A percentile compares a stretch with the other conserved stretches of the same genome.
These are phyloP conservation scores for Acanthosepion esculentum DNA, from an alignment of 2,888 invertebrate species.

Conservation along the genomic window DNA sequence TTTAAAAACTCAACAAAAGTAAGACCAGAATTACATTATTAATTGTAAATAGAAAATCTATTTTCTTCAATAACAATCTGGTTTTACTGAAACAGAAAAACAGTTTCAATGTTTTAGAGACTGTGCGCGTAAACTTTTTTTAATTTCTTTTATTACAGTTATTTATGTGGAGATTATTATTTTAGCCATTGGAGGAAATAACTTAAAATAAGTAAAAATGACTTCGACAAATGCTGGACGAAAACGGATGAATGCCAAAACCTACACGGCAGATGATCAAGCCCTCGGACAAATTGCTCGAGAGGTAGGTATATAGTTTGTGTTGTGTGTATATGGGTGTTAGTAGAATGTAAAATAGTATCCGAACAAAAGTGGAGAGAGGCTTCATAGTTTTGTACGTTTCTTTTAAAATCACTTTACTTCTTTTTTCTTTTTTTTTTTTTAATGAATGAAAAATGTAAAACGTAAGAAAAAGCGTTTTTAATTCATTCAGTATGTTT, in stretches of 20 bases:
- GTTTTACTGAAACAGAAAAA: not conserved
- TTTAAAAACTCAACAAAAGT: not conserved
- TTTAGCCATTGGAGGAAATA: not conserved
- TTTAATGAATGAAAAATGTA: too few relatives aligned
- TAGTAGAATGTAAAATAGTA: too few relatives aligned
- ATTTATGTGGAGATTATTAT: not conserved
- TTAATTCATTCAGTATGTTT: too few relatives aligned
- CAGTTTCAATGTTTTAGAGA: not conserved
- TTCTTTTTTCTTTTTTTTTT: not conserved
- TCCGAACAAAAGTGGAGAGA: too few relatives aligned
- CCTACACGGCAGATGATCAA: conserved; percentile 89
- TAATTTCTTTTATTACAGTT: not conserved
- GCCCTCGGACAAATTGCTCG: conserved; percentile 95
- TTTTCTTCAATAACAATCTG: not conserved
- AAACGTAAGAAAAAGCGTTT: too few relatives aligned
- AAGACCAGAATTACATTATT: not conserved
- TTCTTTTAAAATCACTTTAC: too few relatives aligned
- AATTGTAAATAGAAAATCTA: not conserved
- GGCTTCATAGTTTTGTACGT: too few relatives aligned
- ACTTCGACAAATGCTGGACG: conserved; percentile 42
- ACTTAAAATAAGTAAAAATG: conserved; percentile 25
- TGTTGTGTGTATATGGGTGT: not conserved
- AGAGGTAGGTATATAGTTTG: conserved; percentile 82
- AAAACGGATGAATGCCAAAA: conserved; percentile 80
- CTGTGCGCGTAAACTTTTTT: not conserved